Evolutionary conservation across 2,888 invertebrate species (phyloP).

Genomic region (Neoscelio sp.): DNA sequence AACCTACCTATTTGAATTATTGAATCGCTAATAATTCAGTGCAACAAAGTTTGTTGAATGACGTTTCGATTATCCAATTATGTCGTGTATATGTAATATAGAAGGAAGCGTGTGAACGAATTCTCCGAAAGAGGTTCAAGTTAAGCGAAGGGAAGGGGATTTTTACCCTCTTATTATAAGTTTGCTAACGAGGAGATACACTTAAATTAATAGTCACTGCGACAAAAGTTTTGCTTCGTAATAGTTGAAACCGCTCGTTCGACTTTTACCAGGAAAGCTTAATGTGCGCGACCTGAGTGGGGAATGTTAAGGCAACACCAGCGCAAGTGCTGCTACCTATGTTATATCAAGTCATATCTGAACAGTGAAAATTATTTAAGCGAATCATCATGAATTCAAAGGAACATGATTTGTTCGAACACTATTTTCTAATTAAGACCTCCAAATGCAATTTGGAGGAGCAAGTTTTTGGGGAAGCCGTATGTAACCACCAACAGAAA

Average conservation of each 20-base stretch:
- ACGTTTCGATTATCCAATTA: slow-evolving; percentile 63
- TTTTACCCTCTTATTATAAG: slow-evolving; percentile 25
- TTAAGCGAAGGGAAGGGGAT: not conserved
- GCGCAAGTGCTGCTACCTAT: slow-evolving; percentile 3
- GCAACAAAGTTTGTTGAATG: slow-evolving; percentile 36
- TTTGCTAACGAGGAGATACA: slow-evolving; percentile 51
- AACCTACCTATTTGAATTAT: slow-evolving; percentile 31
- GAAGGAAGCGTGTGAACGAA: slow-evolving; percentile 58
- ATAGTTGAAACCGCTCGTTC: slow-evolving; percentile 41
- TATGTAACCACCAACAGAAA: too few species aligned
- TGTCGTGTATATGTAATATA: slow-evolving; percentile 9
- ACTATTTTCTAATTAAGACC: too few species aligned
- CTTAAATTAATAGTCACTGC: slow-evolving; percentile 57
- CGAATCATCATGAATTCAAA: too few species aligned
- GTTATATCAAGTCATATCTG: too few species aligned
- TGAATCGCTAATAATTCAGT: slow-evolving; percentile 51
- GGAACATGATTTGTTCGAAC: too few species aligned
- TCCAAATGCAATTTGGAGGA: too few species aligned
- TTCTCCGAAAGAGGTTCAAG: slow-evolving; percentile 36
- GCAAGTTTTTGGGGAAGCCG: too few species aligned
- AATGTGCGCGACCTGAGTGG: slow-evolving; percentile 29
- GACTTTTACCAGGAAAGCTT: slow-evolving; percentile 49
- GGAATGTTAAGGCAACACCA: slow-evolving; percentile 35
- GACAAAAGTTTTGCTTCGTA: slow-evolving; percentile 64
- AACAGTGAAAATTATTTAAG: too few species aligned